These are phyloP conservation scores for Caranx melampygus DNA, from an alignment of 2,113 vertebrate genomes.

Conservation along the genomic window DNA sequence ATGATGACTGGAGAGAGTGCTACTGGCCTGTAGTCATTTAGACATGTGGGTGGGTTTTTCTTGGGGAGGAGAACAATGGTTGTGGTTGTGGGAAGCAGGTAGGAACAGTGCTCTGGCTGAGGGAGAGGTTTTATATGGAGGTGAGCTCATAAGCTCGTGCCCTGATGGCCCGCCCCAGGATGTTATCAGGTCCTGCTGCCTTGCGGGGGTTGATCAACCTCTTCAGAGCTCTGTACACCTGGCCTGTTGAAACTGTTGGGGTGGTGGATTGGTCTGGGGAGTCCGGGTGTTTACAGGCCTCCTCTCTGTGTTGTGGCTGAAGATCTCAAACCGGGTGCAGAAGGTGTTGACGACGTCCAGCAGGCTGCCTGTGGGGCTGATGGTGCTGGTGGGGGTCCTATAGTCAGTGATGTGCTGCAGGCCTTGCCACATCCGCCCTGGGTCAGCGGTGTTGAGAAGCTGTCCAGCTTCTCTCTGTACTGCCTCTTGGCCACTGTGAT, in stretches of 20 bases:
- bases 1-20: not conserved
- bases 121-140: slow-evolving; percentile 3
- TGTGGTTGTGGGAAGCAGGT: slow-evolving; percentile 3
- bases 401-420: slow-evolving; percentile 1
- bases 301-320: not conserved
- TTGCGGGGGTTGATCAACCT: not conserved
- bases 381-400: slow-evolving; percentile 3
- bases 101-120: not conserved
- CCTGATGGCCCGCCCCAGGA: not conserved
- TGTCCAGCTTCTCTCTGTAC: slow-evolving; percentile 7
- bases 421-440: not conserved
- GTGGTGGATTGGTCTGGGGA: not conserved
- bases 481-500: not conserved
- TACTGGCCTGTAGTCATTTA: slow-evolving; percentile 21
- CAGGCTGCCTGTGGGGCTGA: not conserved
- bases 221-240: not conserved
- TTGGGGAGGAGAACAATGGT: not conserved
- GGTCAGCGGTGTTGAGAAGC: slow-evolving; percentile 1
- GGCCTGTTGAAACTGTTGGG: not conserved
- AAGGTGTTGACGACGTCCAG: not conserved
- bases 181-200: not conserved
- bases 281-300: not conserved
- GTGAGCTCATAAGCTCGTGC: not conserved
- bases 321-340: not conserved
- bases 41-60: not conserved